Conservation (phyloP, 2,797 vertebrate genomes). For the Schizopygopsis pylzovi region DNA sequence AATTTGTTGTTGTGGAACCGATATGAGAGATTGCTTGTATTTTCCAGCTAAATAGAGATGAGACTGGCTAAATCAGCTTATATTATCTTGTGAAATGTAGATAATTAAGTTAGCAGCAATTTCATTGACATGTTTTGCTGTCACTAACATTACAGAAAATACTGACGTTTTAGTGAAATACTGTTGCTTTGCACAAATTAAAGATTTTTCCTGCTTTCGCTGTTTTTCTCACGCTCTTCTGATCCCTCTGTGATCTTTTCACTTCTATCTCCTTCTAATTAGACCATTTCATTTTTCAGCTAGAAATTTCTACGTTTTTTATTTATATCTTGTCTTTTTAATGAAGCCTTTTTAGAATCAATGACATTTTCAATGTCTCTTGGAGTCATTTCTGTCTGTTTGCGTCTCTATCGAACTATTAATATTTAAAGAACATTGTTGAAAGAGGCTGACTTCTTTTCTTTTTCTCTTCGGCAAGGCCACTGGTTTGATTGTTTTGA, state of each 20-base stretch:
- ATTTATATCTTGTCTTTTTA: slow-evolving; percentile 38
- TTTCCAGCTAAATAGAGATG: background rate
- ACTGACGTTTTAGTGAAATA: background rate
- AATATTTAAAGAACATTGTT: slow-evolving; percentile 72
- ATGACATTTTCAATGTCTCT: background rate
- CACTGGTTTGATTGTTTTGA: slow-evolving; percentile 78
- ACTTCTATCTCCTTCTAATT: slow-evolving; percentile 82
- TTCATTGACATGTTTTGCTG: background rate
- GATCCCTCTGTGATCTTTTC: slow-evolving; percentile 24
- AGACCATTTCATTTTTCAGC: slow-evolving; percentile 95
- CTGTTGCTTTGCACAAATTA: slow-evolving; percentile 24
- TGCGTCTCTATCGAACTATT: slow-evolving; percentile 16
- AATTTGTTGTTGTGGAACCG: background rate
- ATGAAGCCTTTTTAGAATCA: slow-evolving; percentile 5
- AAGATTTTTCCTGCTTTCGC: background rate
- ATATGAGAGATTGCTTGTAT: background rate
- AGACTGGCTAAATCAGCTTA: background rate
- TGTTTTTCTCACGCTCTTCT: slow-evolving; percentile 22
- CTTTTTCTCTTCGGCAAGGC: slow-evolving; percentile 78
- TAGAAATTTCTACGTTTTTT: slow-evolving; percentile 72
- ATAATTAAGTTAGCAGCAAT: background rate
- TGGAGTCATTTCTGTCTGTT: background rate
- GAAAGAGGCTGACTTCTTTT: slow-evolving; percentile 84
- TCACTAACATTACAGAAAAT: background rate
- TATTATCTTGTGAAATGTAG: background rate